Conservation (phyloP, 1,140 invertebrate species). For the Pomacea maculata region DNA sequence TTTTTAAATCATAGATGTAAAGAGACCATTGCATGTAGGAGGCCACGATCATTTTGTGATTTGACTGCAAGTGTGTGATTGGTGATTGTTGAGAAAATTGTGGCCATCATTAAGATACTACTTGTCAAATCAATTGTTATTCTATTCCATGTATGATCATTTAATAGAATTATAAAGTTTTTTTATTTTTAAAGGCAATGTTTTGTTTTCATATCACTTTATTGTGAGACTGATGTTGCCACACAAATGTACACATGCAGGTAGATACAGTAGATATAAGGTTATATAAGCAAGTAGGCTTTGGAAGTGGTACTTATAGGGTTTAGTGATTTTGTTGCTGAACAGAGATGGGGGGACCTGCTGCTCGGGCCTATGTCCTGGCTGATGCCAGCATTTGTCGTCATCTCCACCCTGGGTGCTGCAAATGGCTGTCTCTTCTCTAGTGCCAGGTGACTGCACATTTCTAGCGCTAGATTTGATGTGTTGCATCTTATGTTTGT, state of each 20-base stretch:
- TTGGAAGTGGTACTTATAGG: not conserved
- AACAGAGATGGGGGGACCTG: conserved; percentile 54
- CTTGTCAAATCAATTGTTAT: no score
- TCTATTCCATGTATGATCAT: no score
- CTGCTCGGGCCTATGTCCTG: conserved; percentile 48
- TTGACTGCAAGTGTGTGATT: not conserved
- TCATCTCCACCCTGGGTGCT: conserved; percentile 55
- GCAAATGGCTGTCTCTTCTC: conserved; percentile 51
- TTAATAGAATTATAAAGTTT: no score
- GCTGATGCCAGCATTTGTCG: conserved; percentile 55
- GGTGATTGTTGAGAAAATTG: not conserved
- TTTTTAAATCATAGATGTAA: not conserved
- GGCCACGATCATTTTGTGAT: not conserved
- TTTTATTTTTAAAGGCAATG: no score
- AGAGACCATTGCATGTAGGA: not conserved
- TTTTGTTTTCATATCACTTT: no score
- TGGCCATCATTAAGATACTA: no score
- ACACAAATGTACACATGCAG: no score
- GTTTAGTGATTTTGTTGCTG: conserved; percentile 5
- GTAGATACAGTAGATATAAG: not conserved
- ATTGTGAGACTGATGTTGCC: no score
- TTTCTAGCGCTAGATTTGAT: no score
- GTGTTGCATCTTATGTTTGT: no score
- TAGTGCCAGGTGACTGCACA: conserved; percentile 44
- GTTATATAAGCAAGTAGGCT: not conserved